Conservation (phyloP, 2,888 invertebrate species). For the Diogma glabrata region DNA sequence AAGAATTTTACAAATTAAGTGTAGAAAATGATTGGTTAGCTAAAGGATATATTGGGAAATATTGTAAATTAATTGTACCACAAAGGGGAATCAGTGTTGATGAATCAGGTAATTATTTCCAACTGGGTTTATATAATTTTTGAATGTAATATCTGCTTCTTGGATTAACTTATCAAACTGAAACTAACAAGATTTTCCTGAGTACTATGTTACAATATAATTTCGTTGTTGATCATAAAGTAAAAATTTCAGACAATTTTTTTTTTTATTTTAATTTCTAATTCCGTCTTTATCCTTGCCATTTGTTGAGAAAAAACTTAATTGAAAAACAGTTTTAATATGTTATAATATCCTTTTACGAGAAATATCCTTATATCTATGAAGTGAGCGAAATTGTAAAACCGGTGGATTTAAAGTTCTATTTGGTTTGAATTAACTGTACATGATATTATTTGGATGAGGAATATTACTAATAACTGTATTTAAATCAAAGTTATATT, state of each 20-base stretch:
- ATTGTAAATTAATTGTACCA: constrained; percentile 32
- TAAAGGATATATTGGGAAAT: constrained; percentile 27
- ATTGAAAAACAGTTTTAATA: background rate
- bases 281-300: too few relatives aligned
- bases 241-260: too few relatives aligned
- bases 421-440: background rate
- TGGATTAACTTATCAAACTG: background rate
- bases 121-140: too few relatives aligned
- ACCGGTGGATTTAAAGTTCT: background rate
- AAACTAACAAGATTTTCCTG: background rate
- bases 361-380: too few relatives aligned
- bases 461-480: too few relatives aligned
- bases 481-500: too few relatives aligned
- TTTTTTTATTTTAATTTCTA: background rate
- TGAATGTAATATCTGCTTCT: background rate
- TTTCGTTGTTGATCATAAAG: too few relatives aligned
- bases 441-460: too few relatives aligned
- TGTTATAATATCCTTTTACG: too few relatives aligned
- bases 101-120: constrained; percentile 26
- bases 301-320: background rate
- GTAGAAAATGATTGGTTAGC: constrained; percentile 39
- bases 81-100: constrained; percentile 23
- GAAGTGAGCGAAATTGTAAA: background rate
- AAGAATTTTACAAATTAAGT: constrained; percentile 56
- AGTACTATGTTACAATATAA: too few relatives aligned